A percentile compares a stretch with the other conserved stretches of the same genome.
Evolutionary conservation across 2,888 invertebrate genomes (phyloP).

Genomic region (Epinotia bilunana): DNA sequence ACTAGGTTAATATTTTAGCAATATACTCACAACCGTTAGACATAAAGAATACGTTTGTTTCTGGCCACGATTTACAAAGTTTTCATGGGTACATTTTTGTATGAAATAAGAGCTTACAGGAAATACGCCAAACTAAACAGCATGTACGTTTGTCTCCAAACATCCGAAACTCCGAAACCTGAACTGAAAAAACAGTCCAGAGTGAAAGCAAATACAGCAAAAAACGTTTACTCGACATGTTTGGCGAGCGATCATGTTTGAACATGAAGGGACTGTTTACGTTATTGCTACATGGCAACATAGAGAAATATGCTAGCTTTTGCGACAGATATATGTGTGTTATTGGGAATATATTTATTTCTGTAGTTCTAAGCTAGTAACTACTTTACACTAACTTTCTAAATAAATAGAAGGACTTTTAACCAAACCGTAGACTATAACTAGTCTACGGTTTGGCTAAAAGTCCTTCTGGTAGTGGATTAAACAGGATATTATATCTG

Average conservation of each 20-base stretch:
- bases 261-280: constrained; percentile 32
- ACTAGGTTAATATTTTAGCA: constrained; percentile 17
- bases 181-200: constrained; percentile 44
- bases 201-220: constrained; percentile 45
- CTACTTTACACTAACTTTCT: too few relatives aligned
- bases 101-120: constrained; percentile 23
- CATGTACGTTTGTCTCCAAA: constrained; percentile 36
- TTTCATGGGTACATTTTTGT: not conserved
- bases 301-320: constrained; percentile 11
- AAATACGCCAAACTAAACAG: constrained; percentile 22
- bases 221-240: constrained; percentile 37
- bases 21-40: not conserved
- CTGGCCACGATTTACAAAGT: not conserved
- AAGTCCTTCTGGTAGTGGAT: too few relatives aligned
- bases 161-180: constrained; percentile 37
- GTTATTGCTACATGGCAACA: constrained; percentile 24
- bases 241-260: constrained; percentile 28
- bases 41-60: too few relatives aligned
- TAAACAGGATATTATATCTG: too few relatives aligned
- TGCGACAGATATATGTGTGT: not conserved
- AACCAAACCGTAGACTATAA: too few relatives aligned
- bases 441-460: too few relatives aligned
- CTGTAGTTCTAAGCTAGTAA: too few relatives aligned
- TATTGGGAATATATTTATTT: too few relatives aligned
- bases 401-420: too few relatives aligned